phyloP scores from a whole-genome alignment of 2,797 vertebrate species.

The Rhincodon typus region DNA sequence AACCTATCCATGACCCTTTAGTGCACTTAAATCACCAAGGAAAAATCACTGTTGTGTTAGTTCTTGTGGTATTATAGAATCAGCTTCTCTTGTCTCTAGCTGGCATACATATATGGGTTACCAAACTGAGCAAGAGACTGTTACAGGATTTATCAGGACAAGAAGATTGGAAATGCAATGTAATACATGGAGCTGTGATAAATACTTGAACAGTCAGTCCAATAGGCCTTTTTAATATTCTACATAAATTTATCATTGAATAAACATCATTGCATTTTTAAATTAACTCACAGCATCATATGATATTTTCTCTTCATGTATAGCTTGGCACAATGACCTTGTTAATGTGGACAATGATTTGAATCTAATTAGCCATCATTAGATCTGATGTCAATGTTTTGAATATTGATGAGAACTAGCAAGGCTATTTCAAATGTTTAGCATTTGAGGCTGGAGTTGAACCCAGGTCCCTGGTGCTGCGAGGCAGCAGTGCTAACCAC shows the following conservation, averaged over 20 bases:
- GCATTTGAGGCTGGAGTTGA: not conserved
- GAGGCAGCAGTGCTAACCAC: too few species aligned
- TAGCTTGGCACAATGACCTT: not conserved
- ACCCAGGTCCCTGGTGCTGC: too few species aligned
- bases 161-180: not conserved
- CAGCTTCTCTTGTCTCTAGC: not conserved
- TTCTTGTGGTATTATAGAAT: not conserved
- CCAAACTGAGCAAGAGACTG: not conserved
- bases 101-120: not conserved
- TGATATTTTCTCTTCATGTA: not conserved
- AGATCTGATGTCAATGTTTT: not conserved
- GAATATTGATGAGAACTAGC: not conserved
- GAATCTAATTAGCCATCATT: not conserved
- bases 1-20: conserved; percentile 10
- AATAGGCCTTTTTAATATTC: not conserved
- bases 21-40: conserved; percentile 33
- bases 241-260: not conserved
- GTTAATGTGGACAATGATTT: not conserved
- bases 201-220: not conserved
- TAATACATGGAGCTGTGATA: not conserved
- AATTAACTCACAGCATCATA: not conserved
- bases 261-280: not conserved
- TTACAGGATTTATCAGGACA: not conserved
- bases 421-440: not conserved
- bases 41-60: conserved; percentile 17